Evolutionary conservation across 2,888 invertebrate species (phyloP), one percentile per base, ranked within the genome.

Genomic region (Sympetrum striolatum): DNA sequence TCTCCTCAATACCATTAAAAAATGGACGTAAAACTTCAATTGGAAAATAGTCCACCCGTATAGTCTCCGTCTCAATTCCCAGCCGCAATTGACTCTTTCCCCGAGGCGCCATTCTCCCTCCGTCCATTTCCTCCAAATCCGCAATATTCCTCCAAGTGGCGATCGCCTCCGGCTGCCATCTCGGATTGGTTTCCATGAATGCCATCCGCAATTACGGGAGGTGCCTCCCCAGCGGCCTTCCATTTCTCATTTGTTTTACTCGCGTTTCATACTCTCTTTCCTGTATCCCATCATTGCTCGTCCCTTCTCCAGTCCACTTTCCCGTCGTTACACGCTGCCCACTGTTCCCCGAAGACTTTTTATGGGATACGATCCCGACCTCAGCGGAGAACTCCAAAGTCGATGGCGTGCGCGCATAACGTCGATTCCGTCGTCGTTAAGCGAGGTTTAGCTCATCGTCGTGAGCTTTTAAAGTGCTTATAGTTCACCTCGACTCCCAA

Each of bases 1-100:
- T 31, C n/a, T 35, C 31, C 82, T 82, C 58, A 82, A 82, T 82
- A 22, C 82, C 82, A 82, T 82, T 82, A 82, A 82, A 58, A n/a
- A 58, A 58, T 22, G 25, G 48, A 58, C 58, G 58, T 58, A 82
- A 58, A 31, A 82, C 82, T 82, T n/a, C 58, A 82, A 82, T 82
- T 82, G 82, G 82, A 82, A 82, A 82, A 82, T 82, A 82, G 82
- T 82, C 82, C 82, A 60, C 82, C 82, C 82, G 82, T 53, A 82
- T 31, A 82, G 82, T 31, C 82, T 82, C 82, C 35, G 58, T 82
- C 82, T 58, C 82, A 58, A 82, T 82, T 82, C 82, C 82, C 82
- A 82, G 35, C 82, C 82, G 82, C 82, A 82, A 82, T 82, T 82
- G 82, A 82, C 82, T 82, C 58, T 82, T 22, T 35, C 22, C 82